Base-by-base conservation (phyloP, 2,797 vertebrate genomes). In the Gymnothorax javanicus region DNA sequence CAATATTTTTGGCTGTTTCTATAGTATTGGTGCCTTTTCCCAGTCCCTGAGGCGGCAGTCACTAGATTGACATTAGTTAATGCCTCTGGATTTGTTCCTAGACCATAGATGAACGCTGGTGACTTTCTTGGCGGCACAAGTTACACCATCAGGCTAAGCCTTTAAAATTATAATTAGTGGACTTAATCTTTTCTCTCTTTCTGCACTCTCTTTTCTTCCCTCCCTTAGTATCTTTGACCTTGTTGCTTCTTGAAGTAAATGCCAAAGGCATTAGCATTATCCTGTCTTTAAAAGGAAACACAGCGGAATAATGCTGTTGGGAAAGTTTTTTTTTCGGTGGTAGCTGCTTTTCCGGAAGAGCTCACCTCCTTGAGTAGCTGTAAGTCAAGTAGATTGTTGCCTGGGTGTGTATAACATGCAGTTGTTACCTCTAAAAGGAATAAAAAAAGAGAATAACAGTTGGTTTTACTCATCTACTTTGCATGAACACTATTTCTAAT, bases 241-340 rank as follows among this genome's bases (percentile, higher is more conserved):
- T 84, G 88, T 9, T 87, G 58, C 91, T 88, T 91, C 91, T 94
- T 93, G 91, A 89, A 33, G 91, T 89, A 92, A 92, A 91, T 85
- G 92, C 92, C 94, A 94, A 95, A 93, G 93, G 90, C 89, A 91
- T 94, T 93, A 91, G 90, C 88, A 91, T 94, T 93, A 91, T 89
- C 89, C 88, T 91, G 87, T 52, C 17, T 93, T 94, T 94, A 94
- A 94, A 95, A 95, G 92, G 88, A 90, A 92, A 93, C 90, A 93
- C 89, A 91, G 90, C 17, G 73, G 89, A 94, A 93, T 91, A 94
- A 94, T 93, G 85, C 86, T 91, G 87, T 89, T 91, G 93, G 91
- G 94, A 81, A 56, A 52, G 77, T 56, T 11, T 81, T 79, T 79
- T 79, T 50, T 54, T 20, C 77, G 56, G 13, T 56, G 50, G 50